A percentile compares a stretch with the other conserved stretches of the same genome.
These are phyloP conservation scores for Myotis myotis DNA, from an alignment of 2,797 vertebrate genomes.

Conservation along the genomic window DNA sequence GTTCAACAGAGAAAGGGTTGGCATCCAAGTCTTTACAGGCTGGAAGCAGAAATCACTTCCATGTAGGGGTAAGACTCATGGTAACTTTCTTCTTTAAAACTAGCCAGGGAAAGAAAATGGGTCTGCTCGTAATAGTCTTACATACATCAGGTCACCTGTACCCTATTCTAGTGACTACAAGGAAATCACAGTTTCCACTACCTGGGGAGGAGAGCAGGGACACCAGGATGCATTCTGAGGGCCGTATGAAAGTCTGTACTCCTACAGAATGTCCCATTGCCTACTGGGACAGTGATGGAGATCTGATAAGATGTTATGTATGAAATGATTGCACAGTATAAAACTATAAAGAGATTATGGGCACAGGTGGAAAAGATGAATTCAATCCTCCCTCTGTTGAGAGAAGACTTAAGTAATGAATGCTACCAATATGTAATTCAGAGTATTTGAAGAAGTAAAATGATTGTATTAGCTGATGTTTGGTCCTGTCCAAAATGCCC, in stretches of 20 bases:
- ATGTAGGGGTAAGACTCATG: background rate
- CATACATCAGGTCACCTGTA: background rate
- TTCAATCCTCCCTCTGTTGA: background rate
- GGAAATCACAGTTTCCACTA: no score
- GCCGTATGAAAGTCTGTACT: fast-evolving
- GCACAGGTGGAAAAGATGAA: background rate
- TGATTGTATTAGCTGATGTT: background rate
- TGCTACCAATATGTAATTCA: fast-evolving
- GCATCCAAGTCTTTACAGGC: no score
- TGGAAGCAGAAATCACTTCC: background rate
- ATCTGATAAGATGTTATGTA: no score
- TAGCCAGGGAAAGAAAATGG: background rate
- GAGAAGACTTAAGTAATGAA: background rate
- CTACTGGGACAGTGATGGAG: no score
- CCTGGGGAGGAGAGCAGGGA: background rate
- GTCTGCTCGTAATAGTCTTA: background rate
- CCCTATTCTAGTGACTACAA: background rate
- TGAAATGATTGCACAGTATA: background rate
- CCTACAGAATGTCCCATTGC: background rate
- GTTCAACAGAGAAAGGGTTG: background rate
- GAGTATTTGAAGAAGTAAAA: background rate
- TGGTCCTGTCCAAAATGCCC: background rate
- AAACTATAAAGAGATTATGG: background rate
- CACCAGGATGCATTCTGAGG: fast-evolving
- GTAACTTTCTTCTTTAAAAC: background rate